Evolutionary conservation across 2,113 vertebrate genomes (phyloP).

Genomic region (Australoheros scitulus): DNA sequence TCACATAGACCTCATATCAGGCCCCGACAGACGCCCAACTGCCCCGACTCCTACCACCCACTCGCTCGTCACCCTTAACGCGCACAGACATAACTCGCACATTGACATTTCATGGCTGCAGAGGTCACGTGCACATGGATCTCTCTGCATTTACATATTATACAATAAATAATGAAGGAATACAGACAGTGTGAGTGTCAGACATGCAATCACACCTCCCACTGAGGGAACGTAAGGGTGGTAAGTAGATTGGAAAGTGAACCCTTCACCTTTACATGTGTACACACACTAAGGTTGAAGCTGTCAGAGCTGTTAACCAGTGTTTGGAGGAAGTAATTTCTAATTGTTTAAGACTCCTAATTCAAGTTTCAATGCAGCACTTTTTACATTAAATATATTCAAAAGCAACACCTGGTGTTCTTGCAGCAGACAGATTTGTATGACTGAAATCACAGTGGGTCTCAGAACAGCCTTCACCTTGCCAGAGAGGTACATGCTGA

Average conservation of each 20-base stretch:
- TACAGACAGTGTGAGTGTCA: background rate
- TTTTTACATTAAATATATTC: conserved; percentile 10
- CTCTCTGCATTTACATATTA: background rate
- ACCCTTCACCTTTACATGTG: background rate
- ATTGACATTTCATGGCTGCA: background rate
- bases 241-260: background rate
- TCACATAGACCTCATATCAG: conserved; percentile 49
- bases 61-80: background rate
- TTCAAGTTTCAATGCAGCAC: background rate
- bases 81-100: background rate
- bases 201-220: background rate
- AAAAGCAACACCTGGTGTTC: background rate
- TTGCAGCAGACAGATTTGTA: background rate
- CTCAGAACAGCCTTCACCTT: conserved; percentile 8
- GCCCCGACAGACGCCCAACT: conserved; percentile 3
- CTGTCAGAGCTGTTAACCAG: background rate
- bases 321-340: background rate
- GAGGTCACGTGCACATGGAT: background rate
- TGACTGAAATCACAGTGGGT: background rate
- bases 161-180: background rate
- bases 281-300: background rate
- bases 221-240: background rate
- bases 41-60: background rate
- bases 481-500: background rate
- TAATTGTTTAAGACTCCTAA: background rate